Conservation (phyloP, 1,140 invertebrate species). For the Apis cerana region DNA sequence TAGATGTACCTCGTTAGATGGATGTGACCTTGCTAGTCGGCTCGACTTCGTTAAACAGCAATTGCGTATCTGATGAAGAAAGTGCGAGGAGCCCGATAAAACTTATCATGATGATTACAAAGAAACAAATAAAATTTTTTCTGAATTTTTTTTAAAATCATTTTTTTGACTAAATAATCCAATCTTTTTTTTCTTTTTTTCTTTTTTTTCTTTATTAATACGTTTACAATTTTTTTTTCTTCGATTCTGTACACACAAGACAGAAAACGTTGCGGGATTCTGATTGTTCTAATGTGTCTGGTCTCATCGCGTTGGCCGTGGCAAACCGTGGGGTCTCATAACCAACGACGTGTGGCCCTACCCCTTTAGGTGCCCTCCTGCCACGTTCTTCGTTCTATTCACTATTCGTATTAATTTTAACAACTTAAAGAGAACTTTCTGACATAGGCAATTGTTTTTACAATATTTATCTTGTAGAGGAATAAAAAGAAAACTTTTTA, state of each 20-base stretch:
- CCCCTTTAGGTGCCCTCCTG: conserved; percentile 21
- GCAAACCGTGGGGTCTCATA: conserved; percentile 27
- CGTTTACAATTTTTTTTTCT: neutral
- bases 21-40: conserved; percentile 22
- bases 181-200: neutral
- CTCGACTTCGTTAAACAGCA: conserved; percentile 17
- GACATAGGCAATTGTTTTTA: too few relatives aligned
- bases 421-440: too few relatives aligned
- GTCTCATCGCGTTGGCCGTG: conserved; percentile 32
- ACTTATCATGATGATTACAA: neutral
- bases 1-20: conserved; percentile 13
- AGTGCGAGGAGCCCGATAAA: conserved; percentile 3
- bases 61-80: conserved; percentile 20
- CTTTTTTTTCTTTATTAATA: neutral
- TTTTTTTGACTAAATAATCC: too few relatives aligned
- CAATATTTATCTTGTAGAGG: too few relatives aligned
- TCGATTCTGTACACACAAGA: neutral
- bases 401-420: neutral
- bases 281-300: neutral
- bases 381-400: neutral
- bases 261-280: neutral
- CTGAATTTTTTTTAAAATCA: too few relatives aligned
- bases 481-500: too few relatives aligned
- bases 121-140: neutral
- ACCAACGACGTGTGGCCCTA: conserved; percentile 10